Percentiles rank a stretch among this genome's conserved stretches.
These are phyloP conservation scores for Epinephelus lanceolatus DNA, from an alignment of 2,113 vertebrate genomes.

Conservation along the genomic window DNA sequence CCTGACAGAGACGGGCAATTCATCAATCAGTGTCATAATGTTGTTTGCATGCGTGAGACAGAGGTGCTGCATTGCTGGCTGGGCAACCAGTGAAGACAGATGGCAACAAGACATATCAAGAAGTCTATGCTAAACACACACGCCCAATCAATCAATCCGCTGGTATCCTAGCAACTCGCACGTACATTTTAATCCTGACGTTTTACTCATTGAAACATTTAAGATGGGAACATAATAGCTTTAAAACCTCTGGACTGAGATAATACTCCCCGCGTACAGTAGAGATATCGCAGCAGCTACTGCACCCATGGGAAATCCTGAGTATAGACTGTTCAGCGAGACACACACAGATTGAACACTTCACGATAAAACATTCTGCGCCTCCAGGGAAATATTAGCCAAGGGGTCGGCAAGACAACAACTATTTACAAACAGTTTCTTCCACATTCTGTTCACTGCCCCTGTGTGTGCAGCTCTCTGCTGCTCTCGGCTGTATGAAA, in stretches of 20 bases:
- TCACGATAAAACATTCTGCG: constrained; percentile 46
- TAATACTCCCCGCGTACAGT: background rate
- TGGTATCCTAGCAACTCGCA: constrained; percentile 49
- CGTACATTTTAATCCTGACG: background rate
- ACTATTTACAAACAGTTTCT: constrained; percentile 49
- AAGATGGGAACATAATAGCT: constrained; percentile 11
- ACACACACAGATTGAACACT: constrained; percentile 52
- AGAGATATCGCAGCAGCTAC: constrained; percentile 36
- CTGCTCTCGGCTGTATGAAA: constrained; percentile 6
- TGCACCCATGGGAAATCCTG: constrained; percentile 48
- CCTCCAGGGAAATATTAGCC: constrained; percentile 45
- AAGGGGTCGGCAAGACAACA: constrained; percentile 56
- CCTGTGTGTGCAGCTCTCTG: constrained; percentile 18
- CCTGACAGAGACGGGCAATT: constrained; percentile 37
- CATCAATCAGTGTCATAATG: constrained; percentile 57
- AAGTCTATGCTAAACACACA: constrained; percentile 9
- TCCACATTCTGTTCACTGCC: constrained; percentile 21
- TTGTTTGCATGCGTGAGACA: constrained; percentile 41
- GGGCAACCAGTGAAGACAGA: background rate
- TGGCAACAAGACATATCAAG: constrained; percentile 4
- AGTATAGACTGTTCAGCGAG: constrained; percentile 35
- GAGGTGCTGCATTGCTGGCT: constrained; percentile 23
- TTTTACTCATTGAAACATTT: constrained; percentile 10
- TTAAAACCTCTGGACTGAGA: constrained; percentile 34
- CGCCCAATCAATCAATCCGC: constrained; percentile 22